Base-by-base conservation (phyloP, 1,140 invertebrate genomes). In the Lamellibrachia luymesi region DNA sequence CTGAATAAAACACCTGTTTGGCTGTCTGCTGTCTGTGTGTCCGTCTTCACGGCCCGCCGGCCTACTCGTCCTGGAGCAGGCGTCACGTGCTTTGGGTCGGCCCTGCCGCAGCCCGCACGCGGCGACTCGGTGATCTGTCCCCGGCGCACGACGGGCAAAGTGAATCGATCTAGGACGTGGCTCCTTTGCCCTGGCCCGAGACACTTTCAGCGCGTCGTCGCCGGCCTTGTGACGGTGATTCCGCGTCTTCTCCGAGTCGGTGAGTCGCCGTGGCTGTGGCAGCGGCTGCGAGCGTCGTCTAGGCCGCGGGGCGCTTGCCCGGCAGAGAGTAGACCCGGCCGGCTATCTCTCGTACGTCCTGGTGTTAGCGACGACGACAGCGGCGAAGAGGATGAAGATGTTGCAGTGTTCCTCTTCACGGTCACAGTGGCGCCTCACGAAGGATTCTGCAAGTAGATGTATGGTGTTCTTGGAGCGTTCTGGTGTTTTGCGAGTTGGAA, bases 1-100 rank as follows among this genome's bases (percentile, higher is more conserved):
- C 64, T 80, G 64, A 80, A 80, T 80, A 80, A 80, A 80, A 80
- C 64, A 80, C 64, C 64, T 80, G 64, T 80, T 80, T 80, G 64
- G 64, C 64, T 80, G 64, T 80, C 64, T 80, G 64, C 64, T 80
- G 64, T 80, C 64, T 80, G 64, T 80, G 64, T 80, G 64, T 80
- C 64, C 64, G 64, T 80, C 64, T 80, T 80, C 13, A 80, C 64
- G 64, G 64, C 64, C 8, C 64, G 64, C 25, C 38, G 64, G 64
- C 64, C 64, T 80, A 80, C 64, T 80, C 17, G 13, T 80, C 64
- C 64, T 10, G 64, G 8, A 22, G 25, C 64, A 80, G 64, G 64
- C 64, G 64, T 80, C 64, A 10, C 64, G 64, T 80, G 64, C 64
- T 22, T 80, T 22, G 64, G 64, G 64, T 80, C 64, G 64, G 64